These are phyloP conservation scores for Embidobia sp. DNA, from an alignment of 2,888 invertebrate species.

Conservation along the genomic window DNA sequence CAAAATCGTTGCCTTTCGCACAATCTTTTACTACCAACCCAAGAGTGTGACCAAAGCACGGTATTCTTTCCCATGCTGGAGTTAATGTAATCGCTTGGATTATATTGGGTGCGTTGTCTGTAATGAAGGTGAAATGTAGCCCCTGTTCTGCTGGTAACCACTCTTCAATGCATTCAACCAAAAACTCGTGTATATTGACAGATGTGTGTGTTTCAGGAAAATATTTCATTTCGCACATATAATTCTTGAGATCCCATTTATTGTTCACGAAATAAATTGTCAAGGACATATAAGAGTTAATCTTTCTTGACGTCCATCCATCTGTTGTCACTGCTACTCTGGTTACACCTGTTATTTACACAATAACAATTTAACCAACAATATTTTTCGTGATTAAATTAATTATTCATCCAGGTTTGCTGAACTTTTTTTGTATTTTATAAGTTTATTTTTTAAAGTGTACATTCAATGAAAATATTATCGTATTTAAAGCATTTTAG, in stretches of 20 bases:
- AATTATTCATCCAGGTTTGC: too few species aligned
- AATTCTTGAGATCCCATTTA: neutral
- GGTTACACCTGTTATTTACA: neutral
- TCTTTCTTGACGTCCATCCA: neutral
- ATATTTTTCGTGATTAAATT: too few species aligned
- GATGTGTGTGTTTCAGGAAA: neutral
- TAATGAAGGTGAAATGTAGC: neutral
- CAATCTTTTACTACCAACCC: neutral
- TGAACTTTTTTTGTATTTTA: too few species aligned
- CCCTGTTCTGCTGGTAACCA: too few species aligned
- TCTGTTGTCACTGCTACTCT: neutral
- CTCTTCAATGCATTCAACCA: too few species aligned
- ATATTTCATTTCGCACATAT: neutral
- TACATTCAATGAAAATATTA: too few species aligned
- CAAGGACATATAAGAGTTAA: neutral
- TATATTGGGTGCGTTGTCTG: slow-evolving; percentile 2
- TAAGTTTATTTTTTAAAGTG: too few species aligned
- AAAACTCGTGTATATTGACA: too few species aligned
- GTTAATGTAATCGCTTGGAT: neutral
- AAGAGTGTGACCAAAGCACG: neutral
- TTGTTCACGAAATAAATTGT: neutral
- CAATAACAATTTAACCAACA: too few species aligned
- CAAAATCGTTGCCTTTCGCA: neutral
- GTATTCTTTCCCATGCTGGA: neutral
- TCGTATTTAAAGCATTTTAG: too few species aligned